Base-by-base conservation (phyloP, 2,797 vertebrate genomes). In the Peromyscus melanophrys region DNA sequence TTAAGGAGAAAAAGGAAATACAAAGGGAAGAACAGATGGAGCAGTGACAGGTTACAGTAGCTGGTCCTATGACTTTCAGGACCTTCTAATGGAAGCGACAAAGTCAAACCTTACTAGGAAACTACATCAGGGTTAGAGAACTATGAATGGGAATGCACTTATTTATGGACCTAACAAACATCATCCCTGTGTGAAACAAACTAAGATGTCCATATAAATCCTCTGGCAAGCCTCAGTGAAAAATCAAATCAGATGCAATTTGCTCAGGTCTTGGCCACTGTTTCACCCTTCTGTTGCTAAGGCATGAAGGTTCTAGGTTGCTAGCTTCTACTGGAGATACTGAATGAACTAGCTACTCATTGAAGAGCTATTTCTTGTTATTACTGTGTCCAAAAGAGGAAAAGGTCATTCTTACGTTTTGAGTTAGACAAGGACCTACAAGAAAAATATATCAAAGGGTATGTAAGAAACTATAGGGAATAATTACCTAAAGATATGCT, bases 241-340 rank as follows among this genome's bases (percentile, higher is more conserved):
- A 98, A 98, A 77, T 97, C 59, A 98, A 82, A 94, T 73, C 94
- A 95, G 80, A 96, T 94, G 95, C 93, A 96, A 91, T 97, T 94
- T 97, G 89, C 96, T 98, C 97, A 96, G 97, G 88, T 97, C 89
- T 97, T 95, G 71, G 49, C 95, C 78, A 94, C 81, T 52, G 82
- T 96, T 89, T 96, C 75, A 97, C 83, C 92, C 97, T 98, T 87
- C 49, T 95, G 91, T 93, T 8, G 14, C 84, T 97, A 96, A 98
- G n/a, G 90, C 98, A 96, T 31, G 90, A 1, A 84, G 59, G 92
- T 96, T 92, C 77, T 82, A 90, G 40, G 82, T 96, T 97, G 97
- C 96, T 96, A 69, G 82, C 59, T 95, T 96, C 52, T 89, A 63
- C 0, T 0, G 85, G n/a, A 90, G 6, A 63, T 61, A 77, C 25